Base-by-base conservation (phyloP, 2,888 invertebrate species). In the Sarcophaga rosellei region DNA sequence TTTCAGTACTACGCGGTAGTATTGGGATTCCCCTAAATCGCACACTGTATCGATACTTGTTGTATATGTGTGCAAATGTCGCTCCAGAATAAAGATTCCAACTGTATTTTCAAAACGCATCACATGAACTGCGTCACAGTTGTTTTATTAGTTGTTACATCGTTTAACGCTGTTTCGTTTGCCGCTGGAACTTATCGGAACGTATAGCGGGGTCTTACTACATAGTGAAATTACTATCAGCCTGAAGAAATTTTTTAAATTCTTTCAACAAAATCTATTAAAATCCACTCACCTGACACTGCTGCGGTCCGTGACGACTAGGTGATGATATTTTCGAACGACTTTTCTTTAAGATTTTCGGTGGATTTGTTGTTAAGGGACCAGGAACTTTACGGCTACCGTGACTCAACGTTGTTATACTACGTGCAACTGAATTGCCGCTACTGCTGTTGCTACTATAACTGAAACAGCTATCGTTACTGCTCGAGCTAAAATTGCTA, bases 221-320 rank as follows among this genome's bases (percentile, higher is more conserved):
- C n/a, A n/a, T n/a, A n/a, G n/a, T n/a, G 10, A 35, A 35, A 35
- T 8, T 8, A 10, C 35, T 35, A 2, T 6, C 35, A 35, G 35
- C 35, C 35, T 35, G 6, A 6, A 8, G 35, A 10, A 35, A 20
- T 0, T 47, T 11, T 2, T 11, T 21, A 21, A 47, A 68, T 61
- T 63, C 63, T 17, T 8, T 44, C 6, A 17, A 44, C 53, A 44
- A 15, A 1, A 65, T 44, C 12, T 12, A 23, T 15, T 23, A n/a
- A 20, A 66, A 20, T 0, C 3, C n/a, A 17, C 84, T 94, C 93
- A 98, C 98, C 95, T 97, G 97, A 94, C 98, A 98, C 93, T 97
- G 97, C 92, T 98, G 98, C 73, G 97, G 97, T 85, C 98, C 98
- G 94, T 98, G 97, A 86, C 98, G 94, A 93, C 97, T 98, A 63